Conservation (phyloP, 1,140 invertebrate genomes). For the Temnothorax longispinosus region DNA sequence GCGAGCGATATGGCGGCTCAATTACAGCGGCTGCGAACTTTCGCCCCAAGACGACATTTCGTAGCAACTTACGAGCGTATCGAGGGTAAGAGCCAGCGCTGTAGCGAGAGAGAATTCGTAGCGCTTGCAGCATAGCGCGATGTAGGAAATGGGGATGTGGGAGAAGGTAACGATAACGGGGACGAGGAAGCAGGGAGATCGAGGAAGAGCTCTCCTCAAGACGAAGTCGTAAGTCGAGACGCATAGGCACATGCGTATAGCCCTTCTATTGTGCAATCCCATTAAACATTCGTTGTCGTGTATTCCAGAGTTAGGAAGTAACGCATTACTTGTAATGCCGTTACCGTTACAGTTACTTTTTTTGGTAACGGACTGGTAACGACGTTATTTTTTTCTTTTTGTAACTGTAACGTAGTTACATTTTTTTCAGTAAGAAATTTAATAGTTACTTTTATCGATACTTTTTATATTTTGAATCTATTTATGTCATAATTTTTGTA, state of each 20-base stretch:
- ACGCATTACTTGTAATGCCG: too few relatives aligned
- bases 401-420: too few relatives aligned
- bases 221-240: slow-evolving; percentile 47
- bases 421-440: too few relatives aligned
- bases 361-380: too few relatives aligned
- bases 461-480: too few relatives aligned
- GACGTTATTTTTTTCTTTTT: too few relatives aligned
- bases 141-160: slow-evolving; percentile 3
- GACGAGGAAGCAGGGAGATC: neutral
- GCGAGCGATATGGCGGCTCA: slow-evolving; percentile 37
- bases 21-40: slow-evolving; percentile 58
- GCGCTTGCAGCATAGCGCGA: slow-evolving; percentile 11
- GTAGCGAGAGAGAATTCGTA: slow-evolving; percentile 43
- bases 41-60: slow-evolving; percentile 41
- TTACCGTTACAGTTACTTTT: too few relatives aligned
- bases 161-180: neutral
- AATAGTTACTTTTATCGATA: too few relatives aligned
- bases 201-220: neutral
- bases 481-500: too few relatives aligned
- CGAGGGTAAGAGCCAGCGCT: slow-evolving; percentile 18
- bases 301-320: too few relatives aligned
- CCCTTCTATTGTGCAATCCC: slow-evolving; percentile 80
- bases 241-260: slow-evolving; percentile 37
- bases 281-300: slow-evolving; percentile 82
- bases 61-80: slow-evolving; percentile 47